phyloP scores from a whole-genome alignment of 2,888 invertebrate genomes.

The Limnephilus marmoratus region DNA sequence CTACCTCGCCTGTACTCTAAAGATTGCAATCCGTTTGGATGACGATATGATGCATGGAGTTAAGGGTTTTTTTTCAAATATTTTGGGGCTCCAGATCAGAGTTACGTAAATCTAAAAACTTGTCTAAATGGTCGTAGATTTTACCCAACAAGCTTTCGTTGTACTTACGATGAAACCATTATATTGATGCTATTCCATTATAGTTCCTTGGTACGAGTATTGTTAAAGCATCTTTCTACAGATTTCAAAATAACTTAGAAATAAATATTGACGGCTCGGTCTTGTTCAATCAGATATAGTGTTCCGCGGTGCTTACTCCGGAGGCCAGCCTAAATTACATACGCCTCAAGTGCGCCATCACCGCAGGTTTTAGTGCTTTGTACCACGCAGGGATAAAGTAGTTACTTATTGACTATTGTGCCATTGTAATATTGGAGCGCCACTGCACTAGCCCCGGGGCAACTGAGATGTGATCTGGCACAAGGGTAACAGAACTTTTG shows the following conservation, averaged over 20 bases:
- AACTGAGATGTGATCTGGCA: background rate
- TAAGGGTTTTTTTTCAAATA: too few species aligned
- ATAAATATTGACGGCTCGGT: constrained; percentile 22
- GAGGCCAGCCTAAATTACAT: constrained; percentile 5
- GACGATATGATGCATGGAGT: too few species aligned
- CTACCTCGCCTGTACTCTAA: too few species aligned
- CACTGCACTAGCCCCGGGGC: constrained; percentile 20
- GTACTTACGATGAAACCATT: background rate
- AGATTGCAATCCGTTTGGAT: too few species aligned
- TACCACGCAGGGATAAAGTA: background rate
- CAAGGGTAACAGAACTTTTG: background rate
- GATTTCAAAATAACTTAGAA: background rate
- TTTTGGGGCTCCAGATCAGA: too few species aligned
- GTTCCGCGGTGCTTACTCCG: background rate
- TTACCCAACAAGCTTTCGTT: background rate
- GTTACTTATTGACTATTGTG: constrained; percentile 53
- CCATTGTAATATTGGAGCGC: constrained; percentile 26
- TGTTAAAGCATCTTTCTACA: background rate
- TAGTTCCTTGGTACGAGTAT: background rate
- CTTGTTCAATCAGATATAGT: constrained; percentile 30
- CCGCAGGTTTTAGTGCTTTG: background rate
- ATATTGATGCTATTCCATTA: background rate
- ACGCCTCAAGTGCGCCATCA: constrained; percentile 18
- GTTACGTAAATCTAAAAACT: too few species aligned
- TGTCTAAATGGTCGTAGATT: background rate